Conservation (phyloP, 2,797 vertebrate genomes). For the Hirundo rustica region DNA sequence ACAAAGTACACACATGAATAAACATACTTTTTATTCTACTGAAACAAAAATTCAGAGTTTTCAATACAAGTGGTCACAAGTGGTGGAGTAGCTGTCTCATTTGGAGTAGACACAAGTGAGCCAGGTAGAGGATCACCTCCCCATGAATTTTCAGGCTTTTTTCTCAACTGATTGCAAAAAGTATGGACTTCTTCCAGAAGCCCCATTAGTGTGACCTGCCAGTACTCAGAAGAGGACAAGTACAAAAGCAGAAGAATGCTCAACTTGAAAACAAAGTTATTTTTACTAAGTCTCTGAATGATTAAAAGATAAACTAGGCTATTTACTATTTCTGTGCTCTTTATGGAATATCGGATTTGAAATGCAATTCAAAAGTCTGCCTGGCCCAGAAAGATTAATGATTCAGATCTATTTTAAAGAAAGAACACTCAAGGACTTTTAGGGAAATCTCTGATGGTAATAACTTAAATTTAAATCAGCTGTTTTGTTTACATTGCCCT, state of each 20-base stretch:
- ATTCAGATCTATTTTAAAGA: neutral
- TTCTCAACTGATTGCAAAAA: neutral
- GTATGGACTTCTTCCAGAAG: conserved; percentile 41
- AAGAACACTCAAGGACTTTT: conserved; percentile 10
- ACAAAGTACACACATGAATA: neutral
- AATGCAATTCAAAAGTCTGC: neutral
- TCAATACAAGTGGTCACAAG: neutral
- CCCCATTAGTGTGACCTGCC: conserved; percentile 6
- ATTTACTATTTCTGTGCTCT: neutral
- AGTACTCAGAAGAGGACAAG: neutral
- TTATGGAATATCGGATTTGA: conserved; percentile 11
- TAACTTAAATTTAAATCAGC: neutral
- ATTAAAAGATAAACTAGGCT: conserved; percentile 16
- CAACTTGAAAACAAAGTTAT: conserved; percentile 17
- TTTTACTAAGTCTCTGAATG: conserved; percentile 19
- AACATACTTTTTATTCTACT: neutral
- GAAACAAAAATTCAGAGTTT: neutral
- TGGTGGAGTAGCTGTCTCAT: neutral
- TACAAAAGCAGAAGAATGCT: conserved; percentile 13
- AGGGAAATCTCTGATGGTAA: neutral
- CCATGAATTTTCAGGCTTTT: neutral
- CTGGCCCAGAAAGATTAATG: conserved; percentile 1
- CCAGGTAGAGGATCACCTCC: neutral
- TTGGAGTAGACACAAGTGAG: neutral
- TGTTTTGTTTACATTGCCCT: neutral